Evolutionary conservation across 2,888 invertebrate species (phyloP).

Genomic region (Xiphydria camelus): DNA sequence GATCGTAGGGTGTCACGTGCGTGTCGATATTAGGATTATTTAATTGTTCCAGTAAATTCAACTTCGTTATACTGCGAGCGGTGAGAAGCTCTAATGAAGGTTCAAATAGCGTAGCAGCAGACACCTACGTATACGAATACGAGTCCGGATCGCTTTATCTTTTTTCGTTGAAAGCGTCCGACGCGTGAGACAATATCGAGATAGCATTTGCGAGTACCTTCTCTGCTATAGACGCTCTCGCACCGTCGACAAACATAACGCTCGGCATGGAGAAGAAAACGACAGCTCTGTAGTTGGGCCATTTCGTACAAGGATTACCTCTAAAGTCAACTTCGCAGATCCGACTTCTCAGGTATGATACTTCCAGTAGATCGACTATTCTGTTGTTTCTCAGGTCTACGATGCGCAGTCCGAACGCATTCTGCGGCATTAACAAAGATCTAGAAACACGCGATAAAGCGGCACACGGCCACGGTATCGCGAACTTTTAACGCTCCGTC

Average conservation of each 20-base stretch:
- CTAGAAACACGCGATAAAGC: background rate
- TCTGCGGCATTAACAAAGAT: conserved; percentile 21
- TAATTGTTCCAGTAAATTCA: conserved; percentile 48
- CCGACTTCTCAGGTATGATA: conserved; percentile 46
- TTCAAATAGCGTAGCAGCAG: conserved; percentile 41
- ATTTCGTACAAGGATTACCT: conserved; percentile 49
- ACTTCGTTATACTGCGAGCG: conserved; percentile 42
- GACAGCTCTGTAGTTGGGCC: conserved; percentile 49
- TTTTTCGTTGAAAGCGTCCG: background rate
- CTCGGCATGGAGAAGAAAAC: conserved; percentile 49
- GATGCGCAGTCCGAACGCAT: conserved; percentile 44
- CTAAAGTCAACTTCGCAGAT: conserved; percentile 49
- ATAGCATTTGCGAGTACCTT: conserved; percentile 31
- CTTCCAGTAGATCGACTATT: conserved; percentile 51
- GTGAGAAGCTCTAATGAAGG: conserved; percentile 40
- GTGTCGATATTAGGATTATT: conserved; percentile 46
- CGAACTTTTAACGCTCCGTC: too few relatives aligned
- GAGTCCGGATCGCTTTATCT: background rate
- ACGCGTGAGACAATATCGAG: background rate
- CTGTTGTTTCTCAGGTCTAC: conserved; percentile 51
- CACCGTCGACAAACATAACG: conserved; percentile 50
- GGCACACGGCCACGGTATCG: background rate
- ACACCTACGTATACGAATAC: conserved; percentile 45
- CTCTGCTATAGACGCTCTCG: conserved; percentile 42
- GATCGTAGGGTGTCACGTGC: conserved; percentile 49